Conservation (phyloP, 2,113 vertebrate species). For the Meles meles region DNA sequence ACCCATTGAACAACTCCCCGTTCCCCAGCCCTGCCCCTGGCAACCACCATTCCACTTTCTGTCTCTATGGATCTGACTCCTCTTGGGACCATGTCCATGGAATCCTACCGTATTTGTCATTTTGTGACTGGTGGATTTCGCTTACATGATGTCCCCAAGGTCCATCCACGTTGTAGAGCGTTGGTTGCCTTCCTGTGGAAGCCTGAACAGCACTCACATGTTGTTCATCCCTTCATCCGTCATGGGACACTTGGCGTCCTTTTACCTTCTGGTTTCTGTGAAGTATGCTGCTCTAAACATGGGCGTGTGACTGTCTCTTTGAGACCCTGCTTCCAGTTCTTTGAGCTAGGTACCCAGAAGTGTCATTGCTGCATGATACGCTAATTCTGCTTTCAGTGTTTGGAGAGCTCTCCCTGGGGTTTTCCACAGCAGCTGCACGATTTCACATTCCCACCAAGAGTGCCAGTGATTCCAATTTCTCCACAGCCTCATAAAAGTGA, state of each 20-base stretch:
- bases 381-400: neutral
- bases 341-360: neutral
- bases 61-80: neutral
- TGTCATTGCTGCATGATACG: neutral
- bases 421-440: neutral
- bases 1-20: no score
- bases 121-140: neutral
- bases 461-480: neutral
- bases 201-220: neutral
- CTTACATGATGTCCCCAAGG: neutral
- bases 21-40: neutral
- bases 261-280: neutral
- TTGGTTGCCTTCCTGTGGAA: neutral
- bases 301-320: neutral
- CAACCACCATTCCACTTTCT: neutral
- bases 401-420: neutral
- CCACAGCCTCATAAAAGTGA: neutral
- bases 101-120: neutral
- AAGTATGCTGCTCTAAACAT: neutral
- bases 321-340: neutral
- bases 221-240: neutral
- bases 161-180: no score
- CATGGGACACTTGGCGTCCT: neutral
- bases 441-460: neutral
- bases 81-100: neutral